These are phyloP conservation scores for Sebastes schlegelii DNA, from an alignment of 2,113 vertebrate genomes.

Conservation along the genomic window DNA sequence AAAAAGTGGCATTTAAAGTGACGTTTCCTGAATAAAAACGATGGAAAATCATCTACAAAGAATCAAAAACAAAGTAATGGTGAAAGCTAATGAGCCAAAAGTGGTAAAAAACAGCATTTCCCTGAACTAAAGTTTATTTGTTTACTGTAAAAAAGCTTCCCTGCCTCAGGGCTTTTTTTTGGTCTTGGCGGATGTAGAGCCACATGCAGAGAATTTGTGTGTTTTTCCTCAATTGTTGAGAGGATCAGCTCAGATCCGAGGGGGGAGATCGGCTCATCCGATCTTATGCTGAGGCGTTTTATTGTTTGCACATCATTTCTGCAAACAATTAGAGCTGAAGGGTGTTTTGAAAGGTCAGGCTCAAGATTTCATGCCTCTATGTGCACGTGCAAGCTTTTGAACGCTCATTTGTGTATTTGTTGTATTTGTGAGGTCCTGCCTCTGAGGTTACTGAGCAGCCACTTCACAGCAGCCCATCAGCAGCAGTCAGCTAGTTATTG, in stretches of 20 bases:
- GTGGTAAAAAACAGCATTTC: background rate
- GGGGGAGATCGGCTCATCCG: slow-evolving; percentile 18
- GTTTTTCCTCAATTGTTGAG: slow-evolving; percentile 44
- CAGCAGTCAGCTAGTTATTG: slow-evolving; percentile 7
- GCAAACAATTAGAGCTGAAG: slow-evolving; percentile 49
- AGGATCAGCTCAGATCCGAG: slow-evolving; percentile 38
- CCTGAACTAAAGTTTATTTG: slow-evolving; percentile 9
- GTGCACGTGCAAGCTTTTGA: background rate
- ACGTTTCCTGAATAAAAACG: background rate
- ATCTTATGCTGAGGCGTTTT: slow-evolving; percentile 11
- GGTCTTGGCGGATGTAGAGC: slow-evolving; percentile 4
- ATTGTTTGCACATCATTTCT: slow-evolving; percentile 56
- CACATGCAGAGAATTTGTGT: slow-evolving; percentile 38
- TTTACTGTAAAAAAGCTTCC: slow-evolving; percentile 4
- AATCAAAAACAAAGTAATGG: background rate
- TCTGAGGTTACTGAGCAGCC: slow-evolving; percentile 25
- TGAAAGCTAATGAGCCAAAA: background rate
- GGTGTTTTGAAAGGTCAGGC: slow-evolving; percentile 38
- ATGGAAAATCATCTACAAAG: background rate
- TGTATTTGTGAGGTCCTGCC: background rate
- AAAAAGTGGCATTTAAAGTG: slow-evolving; percentile 6
- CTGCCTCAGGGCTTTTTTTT: slow-evolving; percentile 25
- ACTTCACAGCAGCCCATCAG: slow-evolving; percentile 21
- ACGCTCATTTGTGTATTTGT: background rate
- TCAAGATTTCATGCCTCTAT: background rate